Evolutionary conservation across 2,888 invertebrate species (phyloP), one percentile per base, ranked within the genome.

Genomic region (Eretmocerus hayati): DNA sequence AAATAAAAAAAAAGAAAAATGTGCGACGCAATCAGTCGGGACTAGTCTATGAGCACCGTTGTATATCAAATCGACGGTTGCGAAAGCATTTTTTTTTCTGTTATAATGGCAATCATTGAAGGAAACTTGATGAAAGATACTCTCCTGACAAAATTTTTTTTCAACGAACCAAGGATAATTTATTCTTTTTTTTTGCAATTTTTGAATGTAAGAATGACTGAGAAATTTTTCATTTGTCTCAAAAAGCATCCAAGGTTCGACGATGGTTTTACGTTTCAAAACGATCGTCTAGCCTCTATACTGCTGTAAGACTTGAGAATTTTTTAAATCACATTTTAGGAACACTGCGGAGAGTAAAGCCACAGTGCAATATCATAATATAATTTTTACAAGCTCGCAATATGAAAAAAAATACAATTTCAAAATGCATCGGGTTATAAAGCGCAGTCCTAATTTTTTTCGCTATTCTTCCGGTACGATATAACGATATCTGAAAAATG

Each of bases 301-400:
- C n/a, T n/a, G n/a, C n/a, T n/a, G n/a, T n/a, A n/a, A n/a, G n/a
- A n/a, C n/a, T n/a, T n/a, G n/a, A n/a, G n/a, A n/a, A n/a, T 21
- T 11, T n/a, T 6, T 33, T 33, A 9, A n/a, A 33, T 9, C 5
- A 33, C 33, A 6, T 33, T 33, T 31, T 18, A n/a, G 23, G 50
- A 50, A 53, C 48, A 52, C 49, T 52, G 50, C 45, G 54, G 48
- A 54, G 50, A 59, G 56, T 61, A 39, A 63, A 65, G 65, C 64
- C 62, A 65, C 62, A 62, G 66, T 67, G 67, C 66, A 68, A 68
- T 68, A 67, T 60, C 59, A 53, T 47, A 46, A 23, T 9, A 6
- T 33, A 33, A 48, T 38, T 43, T 50, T 20, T 35, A 42, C 42
- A 46, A 48, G 42, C 38, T 51, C 41, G 51, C 48, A 51, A 49